phyloP scores from a whole-genome alignment of 2,888 invertebrate species.

The Ichneumoninae sp. region DNA sequence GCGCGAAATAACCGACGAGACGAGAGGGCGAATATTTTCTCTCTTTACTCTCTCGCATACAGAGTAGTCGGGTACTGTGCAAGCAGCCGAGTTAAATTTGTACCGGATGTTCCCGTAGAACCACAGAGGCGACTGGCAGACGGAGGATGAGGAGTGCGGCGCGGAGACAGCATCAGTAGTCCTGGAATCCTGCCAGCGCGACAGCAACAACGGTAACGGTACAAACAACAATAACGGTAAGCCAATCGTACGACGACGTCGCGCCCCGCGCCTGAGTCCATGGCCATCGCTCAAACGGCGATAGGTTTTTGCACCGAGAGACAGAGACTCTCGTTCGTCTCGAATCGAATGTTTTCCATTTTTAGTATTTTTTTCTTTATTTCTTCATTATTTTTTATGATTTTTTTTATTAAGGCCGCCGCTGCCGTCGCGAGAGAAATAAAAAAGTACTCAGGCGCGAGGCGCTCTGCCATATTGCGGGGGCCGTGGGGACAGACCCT shows the following conservation, averaged over 20 bases:
- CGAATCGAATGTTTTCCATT: neutral
- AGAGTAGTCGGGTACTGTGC: slow-evolving; percentile 18
- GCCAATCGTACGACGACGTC: slow-evolving; percentile 72
- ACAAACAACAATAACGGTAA: slow-evolving; percentile 82
- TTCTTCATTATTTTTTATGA: neutral
- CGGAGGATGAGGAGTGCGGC: slow-evolving; percentile 83
- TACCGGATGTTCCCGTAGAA: slow-evolving; percentile 78
- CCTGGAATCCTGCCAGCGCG: slow-evolving; percentile 83
- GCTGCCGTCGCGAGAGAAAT: neutral
- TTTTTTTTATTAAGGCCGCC: slow-evolving; percentile 25
- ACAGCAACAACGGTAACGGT: slow-evolving; percentile 80
- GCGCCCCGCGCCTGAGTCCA: slow-evolving; percentile 74
- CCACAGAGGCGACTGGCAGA: slow-evolving; percentile 82
- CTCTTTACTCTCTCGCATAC: slow-evolving; percentile 24
- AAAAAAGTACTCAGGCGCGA: slow-evolving; percentile 75
- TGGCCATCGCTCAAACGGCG: neutral
- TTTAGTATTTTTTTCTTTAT: neutral
- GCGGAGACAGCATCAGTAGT: slow-evolving; percentile 82
- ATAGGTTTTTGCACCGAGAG: neutral
- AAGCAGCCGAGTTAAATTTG: slow-evolving; percentile 72
- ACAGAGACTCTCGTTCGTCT: neutral
- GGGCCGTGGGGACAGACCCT: slow-evolving; percentile 75
- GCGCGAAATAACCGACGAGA: neutral
- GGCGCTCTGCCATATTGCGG: slow-evolving; percentile 74
- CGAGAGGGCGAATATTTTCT: slow-evolving; percentile 14